A percentile compares a stretch with the other conserved stretches of the same genome.
phyloP scores from a whole-genome alignment of 2,888 invertebrate species.

The Andrena haemorrhoa region DNA sequence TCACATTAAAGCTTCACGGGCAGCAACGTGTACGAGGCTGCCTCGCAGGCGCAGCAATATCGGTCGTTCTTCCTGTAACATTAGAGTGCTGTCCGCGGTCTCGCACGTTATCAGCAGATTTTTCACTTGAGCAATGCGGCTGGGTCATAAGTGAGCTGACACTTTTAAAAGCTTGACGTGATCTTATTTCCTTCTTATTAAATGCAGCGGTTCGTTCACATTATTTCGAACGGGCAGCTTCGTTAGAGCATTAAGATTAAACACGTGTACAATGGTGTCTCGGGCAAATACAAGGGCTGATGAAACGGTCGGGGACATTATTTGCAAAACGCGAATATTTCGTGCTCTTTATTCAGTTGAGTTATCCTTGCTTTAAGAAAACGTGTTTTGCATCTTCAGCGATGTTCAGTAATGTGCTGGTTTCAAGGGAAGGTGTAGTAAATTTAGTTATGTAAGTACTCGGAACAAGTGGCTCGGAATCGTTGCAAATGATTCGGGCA shows the following conservation, averaged over 20 bases:
- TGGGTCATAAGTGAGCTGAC: background rate
- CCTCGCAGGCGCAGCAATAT: background rate
- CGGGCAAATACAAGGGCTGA: background rate
- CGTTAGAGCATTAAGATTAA: too few species aligned
- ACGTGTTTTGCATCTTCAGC: background rate
- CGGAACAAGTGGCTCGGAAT: background rate
- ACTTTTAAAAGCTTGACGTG: background rate
- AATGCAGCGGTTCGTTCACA: background rate
- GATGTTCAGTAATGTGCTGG: background rate
- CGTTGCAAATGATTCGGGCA: background rate
- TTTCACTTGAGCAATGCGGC: background rate
- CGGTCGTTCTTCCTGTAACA: background rate
- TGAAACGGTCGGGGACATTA: background rate
- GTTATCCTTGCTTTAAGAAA: background rate
- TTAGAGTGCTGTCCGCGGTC: background rate
- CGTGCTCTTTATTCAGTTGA: too few species aligned
- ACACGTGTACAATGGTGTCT: too few species aligned
- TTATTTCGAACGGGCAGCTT: background rate
- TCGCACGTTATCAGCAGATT: background rate
- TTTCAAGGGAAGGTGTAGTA: background rate
- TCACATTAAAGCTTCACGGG: constrained; percentile 15
- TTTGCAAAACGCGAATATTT: background rate
- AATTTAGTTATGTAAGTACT: background rate
- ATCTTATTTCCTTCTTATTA: background rate
- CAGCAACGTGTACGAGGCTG: constrained; percentile 1